These are phyloP conservation scores for Camelus dromedarius DNA, from an alignment of 2,113 vertebrate genomes.

Conservation along the genomic window DNA sequence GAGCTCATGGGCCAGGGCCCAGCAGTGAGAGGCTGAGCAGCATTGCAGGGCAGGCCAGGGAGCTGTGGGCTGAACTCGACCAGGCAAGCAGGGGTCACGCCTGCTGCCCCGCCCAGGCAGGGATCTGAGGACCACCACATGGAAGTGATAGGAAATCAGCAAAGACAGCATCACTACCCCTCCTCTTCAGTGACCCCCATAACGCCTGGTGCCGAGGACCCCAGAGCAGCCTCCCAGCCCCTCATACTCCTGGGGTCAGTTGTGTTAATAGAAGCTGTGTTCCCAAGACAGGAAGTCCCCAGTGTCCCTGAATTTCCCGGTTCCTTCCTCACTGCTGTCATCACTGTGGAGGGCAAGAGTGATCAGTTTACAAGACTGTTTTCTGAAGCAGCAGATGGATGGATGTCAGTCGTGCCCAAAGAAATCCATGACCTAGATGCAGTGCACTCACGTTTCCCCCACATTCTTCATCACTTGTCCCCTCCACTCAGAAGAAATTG, in stretches of 20 bases:
- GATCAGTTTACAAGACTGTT: neutral
- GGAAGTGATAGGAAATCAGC: neutral
- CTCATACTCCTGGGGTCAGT: neutral
- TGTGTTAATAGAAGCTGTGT: neutral
- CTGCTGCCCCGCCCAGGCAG: neutral
- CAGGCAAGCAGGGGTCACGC: neutral
- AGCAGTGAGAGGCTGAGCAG: neutral
- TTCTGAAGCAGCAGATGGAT: neutral
- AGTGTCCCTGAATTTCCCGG: accelerated
- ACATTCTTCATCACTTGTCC: accelerated
- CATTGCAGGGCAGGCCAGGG: neutral
- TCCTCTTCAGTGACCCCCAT: neutral
- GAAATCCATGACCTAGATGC: neutral
- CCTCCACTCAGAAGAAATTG: neutral
- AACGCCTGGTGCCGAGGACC: neutral
- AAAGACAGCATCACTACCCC: neutral
- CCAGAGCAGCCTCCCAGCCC: neutral
- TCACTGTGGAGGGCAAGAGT: neutral
- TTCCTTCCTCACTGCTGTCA: neutral
- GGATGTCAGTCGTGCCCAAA: neutral
- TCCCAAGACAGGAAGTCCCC: neutral
- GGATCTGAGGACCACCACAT: accelerated
- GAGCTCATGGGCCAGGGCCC: accelerated
- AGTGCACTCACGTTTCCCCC: neutral
- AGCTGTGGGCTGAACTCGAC: neutral